Evolutionary conservation across 2,113 vertebrate species (phyloP).

Genomic region (Paramisgurnus dabryanus): DNA sequence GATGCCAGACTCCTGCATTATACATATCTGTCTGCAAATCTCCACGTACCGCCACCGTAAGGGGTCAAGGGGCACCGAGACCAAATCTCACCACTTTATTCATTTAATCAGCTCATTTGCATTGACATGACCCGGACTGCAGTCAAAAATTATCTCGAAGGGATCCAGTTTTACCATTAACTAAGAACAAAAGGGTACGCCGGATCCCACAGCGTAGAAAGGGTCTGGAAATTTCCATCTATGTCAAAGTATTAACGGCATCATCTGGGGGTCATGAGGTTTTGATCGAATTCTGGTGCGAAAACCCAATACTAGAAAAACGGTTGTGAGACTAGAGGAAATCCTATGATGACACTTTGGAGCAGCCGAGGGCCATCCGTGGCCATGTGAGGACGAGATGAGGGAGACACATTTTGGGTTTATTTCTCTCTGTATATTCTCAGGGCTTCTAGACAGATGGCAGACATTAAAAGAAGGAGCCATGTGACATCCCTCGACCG

Average conservation of each 20-base stretch:
- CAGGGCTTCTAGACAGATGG: conserved; percentile 62
- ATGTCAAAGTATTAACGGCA: neutral
- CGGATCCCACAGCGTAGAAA: neutral
- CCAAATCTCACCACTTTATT: conserved; percentile 54
- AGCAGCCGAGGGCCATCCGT: neutral
- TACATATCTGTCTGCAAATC: conserved; percentile 63
- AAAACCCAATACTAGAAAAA: conserved; percentile 13
- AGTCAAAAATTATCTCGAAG: neutral
- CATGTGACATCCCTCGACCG: conserved; percentile 61
- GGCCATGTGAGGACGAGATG: neutral
- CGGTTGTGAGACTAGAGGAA: neutral
- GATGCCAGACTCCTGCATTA: conserved; percentile 66
- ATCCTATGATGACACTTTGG: too few relatives aligned
- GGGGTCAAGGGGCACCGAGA: conserved; percentile 49
- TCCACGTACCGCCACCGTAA: conserved; percentile 55
- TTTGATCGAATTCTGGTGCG: neutral
- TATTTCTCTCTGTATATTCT: conserved; percentile 48
- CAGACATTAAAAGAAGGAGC: conserved; percentile 58
- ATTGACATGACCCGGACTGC: neutral
- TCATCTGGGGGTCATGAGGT: neutral
- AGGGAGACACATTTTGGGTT: conserved; percentile 7
- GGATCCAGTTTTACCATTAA: conserved; percentile 5
- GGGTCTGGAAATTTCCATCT: neutral
- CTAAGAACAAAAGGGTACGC: neutral
- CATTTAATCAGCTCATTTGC: conserved; percentile 41